Evolutionary conservation across 2,888 invertebrate genomes (phyloP), one percentile per base, ranked within the genome.

Genomic region (Plagodis dolabraria): DNA sequence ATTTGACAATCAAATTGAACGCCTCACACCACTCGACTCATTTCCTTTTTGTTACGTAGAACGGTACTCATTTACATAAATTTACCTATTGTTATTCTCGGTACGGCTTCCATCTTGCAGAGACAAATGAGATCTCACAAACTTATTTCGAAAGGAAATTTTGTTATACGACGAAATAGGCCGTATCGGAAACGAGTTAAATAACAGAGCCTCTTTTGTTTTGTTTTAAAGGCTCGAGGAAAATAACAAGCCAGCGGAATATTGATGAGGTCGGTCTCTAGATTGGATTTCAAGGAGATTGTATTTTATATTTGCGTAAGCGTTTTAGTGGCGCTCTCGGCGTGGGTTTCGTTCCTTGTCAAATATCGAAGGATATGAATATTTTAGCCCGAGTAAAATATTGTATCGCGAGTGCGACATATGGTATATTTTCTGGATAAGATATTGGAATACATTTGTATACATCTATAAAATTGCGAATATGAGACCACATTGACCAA

Each of bases 121-220:
- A 77, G 76, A 81, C 75, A 80, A 83, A 82, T 76, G 80, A 82
- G 80, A 81, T 83, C 80, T 82, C 72, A 74, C 77, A 76, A 79
- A 78, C 76, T 79, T 80, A 74, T 77, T 71, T 66, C 48, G 65
- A 64, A 71, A 83, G 89, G 83, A 87, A 90, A 90, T 90, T 90
- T 85, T 85, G 72, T 82, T 81, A 86, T 88, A 88, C 89, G 85
- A 81, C 82, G 75, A 80, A 80, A 77, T 79, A 81, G 86, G 87
- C 85, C 77, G 86, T 91, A 92, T 92, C 89, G 90, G 89, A 92
- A 92, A 92, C 86, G 88, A 90, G 90, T 91, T 89, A 90, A 91
- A 87, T 87, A 87, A 89, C 84, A 65, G 82, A 77, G 82, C 81
- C 87, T 83, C 88, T 85, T 89, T 87, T 86, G 87, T 84, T 84